A percentile compares a stretch with the other conserved stretches of the same genome.
Conservation (phyloP, 2,888 invertebrate species). For the Lasioglossum malachurum region DNA sequence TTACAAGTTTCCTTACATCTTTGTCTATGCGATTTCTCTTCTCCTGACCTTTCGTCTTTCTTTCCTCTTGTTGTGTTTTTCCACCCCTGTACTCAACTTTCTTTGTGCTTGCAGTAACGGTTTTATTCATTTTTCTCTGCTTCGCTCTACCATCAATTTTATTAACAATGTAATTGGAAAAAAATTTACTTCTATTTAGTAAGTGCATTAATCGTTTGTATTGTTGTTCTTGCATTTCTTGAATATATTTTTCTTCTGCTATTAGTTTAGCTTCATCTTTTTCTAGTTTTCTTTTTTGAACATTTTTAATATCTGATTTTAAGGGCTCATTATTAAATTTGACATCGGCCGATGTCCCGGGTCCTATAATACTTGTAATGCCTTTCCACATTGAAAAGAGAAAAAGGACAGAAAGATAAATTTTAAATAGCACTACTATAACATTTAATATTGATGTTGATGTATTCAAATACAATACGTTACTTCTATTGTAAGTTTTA, state of each 20-base stretch:
- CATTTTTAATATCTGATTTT: neutral
- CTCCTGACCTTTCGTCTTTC: constrained; percentile 51
- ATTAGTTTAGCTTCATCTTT: neutral
- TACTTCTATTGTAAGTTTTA: neutral
- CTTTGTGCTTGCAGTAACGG: neutral
- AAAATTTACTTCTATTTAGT: constrained; percentile 77
- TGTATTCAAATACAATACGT: neutral
- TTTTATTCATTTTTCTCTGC: neutral
- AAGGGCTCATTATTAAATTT: constrained; percentile 21
- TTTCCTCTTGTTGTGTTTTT: constrained; percentile 39
- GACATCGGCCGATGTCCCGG: neutral
- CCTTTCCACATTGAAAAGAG: neutral
- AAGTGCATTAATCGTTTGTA: constrained; percentile 81
- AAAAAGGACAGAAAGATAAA: neutral
- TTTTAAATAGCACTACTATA: neutral
- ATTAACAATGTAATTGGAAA: constrained; percentile 70
- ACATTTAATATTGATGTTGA: neutral
- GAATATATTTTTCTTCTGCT: constrained; percentile 69
- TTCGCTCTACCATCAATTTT: constrained; percentile 64
- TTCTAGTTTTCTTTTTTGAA: constrained; percentile 13
- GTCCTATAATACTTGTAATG: constrained; percentile 8
- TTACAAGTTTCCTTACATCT: constrained; percentile 56
- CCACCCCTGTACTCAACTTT: constrained; percentile 29
- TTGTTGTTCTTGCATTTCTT: constrained; percentile 73
- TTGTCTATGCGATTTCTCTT: constrained; percentile 55